phyloP scores from a whole-genome alignment of 2,797 vertebrate species.

The Coluber constrictor region DNA sequence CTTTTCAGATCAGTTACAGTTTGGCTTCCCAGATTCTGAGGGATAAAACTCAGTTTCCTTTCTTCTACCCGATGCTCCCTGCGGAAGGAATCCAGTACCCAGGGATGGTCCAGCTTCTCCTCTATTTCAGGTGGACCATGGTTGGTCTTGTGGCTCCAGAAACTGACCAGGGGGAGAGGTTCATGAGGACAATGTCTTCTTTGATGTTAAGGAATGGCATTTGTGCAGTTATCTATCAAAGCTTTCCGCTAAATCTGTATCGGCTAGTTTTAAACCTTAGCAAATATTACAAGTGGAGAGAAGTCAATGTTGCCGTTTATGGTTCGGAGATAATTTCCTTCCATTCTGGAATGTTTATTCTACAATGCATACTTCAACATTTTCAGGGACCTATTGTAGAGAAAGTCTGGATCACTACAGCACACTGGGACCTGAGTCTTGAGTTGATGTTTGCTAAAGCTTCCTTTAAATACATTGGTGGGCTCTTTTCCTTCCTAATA shows the following conservation, averaged over 20 bases:
- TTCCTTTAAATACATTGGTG: background rate
- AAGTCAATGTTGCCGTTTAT: background rate
- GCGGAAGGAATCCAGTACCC: background rate
- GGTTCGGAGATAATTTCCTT: background rate
- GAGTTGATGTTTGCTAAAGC: background rate
- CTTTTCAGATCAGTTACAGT: background rate
- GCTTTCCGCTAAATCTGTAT: background rate
- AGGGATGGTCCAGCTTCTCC: background rate
- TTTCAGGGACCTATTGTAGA: background rate
- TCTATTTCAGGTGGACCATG: background rate
- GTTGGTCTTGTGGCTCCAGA: background rate
- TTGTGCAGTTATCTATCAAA: background rate
- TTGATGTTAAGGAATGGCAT: background rate
- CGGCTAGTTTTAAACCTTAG: rapidly evolving
- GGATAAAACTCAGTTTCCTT: background rate
- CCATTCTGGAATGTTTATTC: rapidly evolving
- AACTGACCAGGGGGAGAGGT: background rate
- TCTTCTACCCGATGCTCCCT: background rate
- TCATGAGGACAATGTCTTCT: background rate
- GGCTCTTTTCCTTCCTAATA: background rate
- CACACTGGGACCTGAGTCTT: background rate
- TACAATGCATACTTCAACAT: background rate
- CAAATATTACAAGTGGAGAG: background rate
- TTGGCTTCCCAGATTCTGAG: background rate
- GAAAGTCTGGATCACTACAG: background rate